Conservation (phyloP, 2,888 invertebrate species). For the Dynastes grantii region DNA sequence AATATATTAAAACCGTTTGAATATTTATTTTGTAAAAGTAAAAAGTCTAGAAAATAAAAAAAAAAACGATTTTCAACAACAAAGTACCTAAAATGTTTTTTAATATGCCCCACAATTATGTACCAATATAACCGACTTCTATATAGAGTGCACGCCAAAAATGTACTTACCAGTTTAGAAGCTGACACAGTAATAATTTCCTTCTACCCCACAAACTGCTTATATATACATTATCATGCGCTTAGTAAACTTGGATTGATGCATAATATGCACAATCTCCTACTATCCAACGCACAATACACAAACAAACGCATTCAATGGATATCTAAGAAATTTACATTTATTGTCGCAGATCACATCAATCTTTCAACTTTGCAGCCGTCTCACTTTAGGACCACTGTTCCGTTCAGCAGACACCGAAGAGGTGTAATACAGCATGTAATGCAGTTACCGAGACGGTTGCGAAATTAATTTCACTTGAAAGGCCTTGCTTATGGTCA, state of each 20-base stretch:
- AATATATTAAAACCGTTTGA: no score
- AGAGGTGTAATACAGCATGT: no score
- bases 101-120: not conserved
- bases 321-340: slow-evolving; percentile 7
- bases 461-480: not conserved
- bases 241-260: slow-evolving; percentile 1
- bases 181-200: slow-evolving; percentile 12
- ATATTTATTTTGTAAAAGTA: no score
- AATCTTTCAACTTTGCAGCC: not conserved
- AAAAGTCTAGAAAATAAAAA: no score
- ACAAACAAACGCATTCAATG: not conserved
- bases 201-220: slow-evolving; percentile 11
- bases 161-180: slow-evolving; percentile 7
- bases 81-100: no score
- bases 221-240: slow-evolving; percentile 28
- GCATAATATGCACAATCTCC: not conserved
- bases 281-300: not conserved
- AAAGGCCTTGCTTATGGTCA: slow-evolving; percentile 3
- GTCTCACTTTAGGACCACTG: not conserved
- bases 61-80: no score
- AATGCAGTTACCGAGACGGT: not conserved
- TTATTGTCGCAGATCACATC: slow-evolving; percentile 14
- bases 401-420: no score
- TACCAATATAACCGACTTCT: not conserved
- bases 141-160: not conserved